Evolutionary conservation across 2,113 vertebrate genomes (phyloP), one percentile per base, ranked within the genome.

Genomic region (Varanus komodoensis): DNA sequence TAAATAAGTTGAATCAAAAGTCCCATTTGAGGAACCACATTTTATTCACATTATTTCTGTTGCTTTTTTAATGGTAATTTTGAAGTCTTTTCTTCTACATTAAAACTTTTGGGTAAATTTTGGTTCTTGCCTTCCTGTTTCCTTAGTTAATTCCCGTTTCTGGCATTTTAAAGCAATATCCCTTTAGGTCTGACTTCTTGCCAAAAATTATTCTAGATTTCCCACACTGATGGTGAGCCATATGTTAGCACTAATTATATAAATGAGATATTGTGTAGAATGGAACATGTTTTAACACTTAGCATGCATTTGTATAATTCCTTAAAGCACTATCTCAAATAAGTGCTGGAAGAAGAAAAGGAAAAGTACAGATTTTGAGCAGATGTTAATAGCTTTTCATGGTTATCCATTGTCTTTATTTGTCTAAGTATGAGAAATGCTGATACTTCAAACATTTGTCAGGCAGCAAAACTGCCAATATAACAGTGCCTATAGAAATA

Each of bases 161-260:
- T 89, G 91, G 93, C 96, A 95, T 96, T 90, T 96, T 97, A 96
- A 97, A 97, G 97, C 96, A 90, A 94, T 93, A 96, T 95, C 95
- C 96, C 95, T 97, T 96, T 95, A 95, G 95, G 94, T 97, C 97
- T 97, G 97, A 97, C 93, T 95, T 95, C 96, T 95, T 97, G 96
- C 96, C 96, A 96, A 97, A 97, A 97, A 96, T 96, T 97, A 96
- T 97, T 97, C 96, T 96, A 97, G 96, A 96, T 96, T 97, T 97
- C 96, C 94, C 94, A 87, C 97, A 95, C 96, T 97, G 97, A 97
- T 97, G 96, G 95, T 95, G 95, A 96, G 96, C 97, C 97, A 98
- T 97, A 97, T 97, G 97, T 97, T 97, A 95, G 97, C 95, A 96
- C 97, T 98, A 97, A 97, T 98, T 98, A 97, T 97, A 97, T 97